Base-by-base conservation (phyloP, 2,888 invertebrate species). In the Heteromyza rotundicornis region DNA sequence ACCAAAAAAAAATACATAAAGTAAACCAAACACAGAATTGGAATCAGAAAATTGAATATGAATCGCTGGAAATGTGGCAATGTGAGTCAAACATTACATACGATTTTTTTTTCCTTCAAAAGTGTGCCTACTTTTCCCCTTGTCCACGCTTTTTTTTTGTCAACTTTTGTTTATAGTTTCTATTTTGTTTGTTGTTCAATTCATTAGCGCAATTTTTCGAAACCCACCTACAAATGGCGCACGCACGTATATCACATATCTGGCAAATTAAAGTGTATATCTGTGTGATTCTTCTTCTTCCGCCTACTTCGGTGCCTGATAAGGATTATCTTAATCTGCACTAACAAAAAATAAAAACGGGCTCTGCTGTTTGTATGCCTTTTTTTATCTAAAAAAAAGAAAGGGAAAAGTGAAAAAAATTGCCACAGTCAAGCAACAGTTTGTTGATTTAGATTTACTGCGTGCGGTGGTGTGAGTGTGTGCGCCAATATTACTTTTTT, bases 271-370 rank as follows among this genome's bases (percentile, higher is more conserved):
- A 52, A 53, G 40, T 27, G 47, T 47, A 19, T 61, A 57, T 56
- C 58, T 59, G 61, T 56, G 56, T n/a, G n/a, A n/a, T n/a, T n/a
- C n/a, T n/a, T n/a, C n/a, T n/a, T n/a, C n/a, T n/a, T n/a, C n/a
- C n/a, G n/a, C n/a, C n/a, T n/a, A n/a, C n/a, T n/a, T n/a, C n/a
- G n/a, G n/a, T 68, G 51, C 64, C 68, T 72, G 76, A 77, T 77
- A 78, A 78, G 72, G 77, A 77, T 78, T 77, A 77, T 77, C 76
- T 70, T 77, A 78, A 77, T 77, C 78, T 76, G 77, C 72, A 71
- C 75, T 73, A 78, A 78, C 67, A 78, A 71, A 62, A 40, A 36
- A 32, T 53, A 59, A 23, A 47, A n/a, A 20, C 22, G 20, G 12
- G 2, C n/a, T 8, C 40, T n/a, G 3, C 3, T 47, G 47, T 20